phyloP scores from a whole-genome alignment of 2,888 invertebrate species.

The Reticulitermes lucifugus region DNA sequence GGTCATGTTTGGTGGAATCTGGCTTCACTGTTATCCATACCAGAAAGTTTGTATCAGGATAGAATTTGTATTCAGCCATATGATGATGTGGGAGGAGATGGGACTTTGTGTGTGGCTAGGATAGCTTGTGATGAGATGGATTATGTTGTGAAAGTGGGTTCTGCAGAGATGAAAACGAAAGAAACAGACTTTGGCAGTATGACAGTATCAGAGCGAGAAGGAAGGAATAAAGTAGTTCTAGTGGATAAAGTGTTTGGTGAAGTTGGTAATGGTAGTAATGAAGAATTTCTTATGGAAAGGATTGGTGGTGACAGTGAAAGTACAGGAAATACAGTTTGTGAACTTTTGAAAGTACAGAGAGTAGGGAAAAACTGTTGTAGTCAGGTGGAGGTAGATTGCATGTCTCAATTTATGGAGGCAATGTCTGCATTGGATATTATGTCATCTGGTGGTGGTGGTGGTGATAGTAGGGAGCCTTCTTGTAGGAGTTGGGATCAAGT shows the following conservation, averaged over 20 bases:
- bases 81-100: not conserved
- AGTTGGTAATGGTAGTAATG: not conserved
- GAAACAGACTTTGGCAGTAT: not conserved
- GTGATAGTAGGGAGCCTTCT: slow-evolving; percentile 27
- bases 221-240: not conserved
- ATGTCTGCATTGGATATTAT: slow-evolving; percentile 44
- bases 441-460: not conserved
- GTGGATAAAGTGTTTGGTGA: not conserved
- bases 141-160: not conserved
- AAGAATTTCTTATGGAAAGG: not conserved
- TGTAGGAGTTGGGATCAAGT: slow-evolving; percentile 43
- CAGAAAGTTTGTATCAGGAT: slow-evolving; percentile 10
- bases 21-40: slow-evolving; percentile 50
- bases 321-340: not conserved
- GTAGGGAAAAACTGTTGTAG: not conserved
- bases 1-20: slow-evolving; percentile 61
- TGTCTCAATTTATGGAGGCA: slow-evolving; percentile 42
- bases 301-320: not conserved
- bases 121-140: not conserved
- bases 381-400: slow-evolving; percentile 33
- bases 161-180: not conserved
- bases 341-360: not conserved
- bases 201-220: not conserved
- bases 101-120: not conserved
- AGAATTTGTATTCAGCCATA: not conserved